Percentiles rank a stretch among this genome's conserved stretches.
Conservation (phyloP, 1,140 invertebrate genomes). For the Tetragnatha versicolor region DNA sequence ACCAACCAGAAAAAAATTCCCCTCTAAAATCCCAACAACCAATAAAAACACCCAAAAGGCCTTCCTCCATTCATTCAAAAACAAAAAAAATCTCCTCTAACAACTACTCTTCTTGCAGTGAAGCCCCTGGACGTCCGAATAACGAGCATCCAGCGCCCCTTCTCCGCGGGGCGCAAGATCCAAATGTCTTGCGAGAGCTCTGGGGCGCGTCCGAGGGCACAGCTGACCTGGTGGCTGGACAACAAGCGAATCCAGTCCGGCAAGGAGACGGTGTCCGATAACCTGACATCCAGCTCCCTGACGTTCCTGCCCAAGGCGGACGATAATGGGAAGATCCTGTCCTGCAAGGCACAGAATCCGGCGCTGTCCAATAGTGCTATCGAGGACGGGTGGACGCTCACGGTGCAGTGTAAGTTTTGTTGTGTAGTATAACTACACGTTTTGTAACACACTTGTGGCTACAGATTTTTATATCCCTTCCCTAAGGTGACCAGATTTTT, state of each 20-base stretch:
- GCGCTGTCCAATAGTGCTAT: constrained; percentile 68
- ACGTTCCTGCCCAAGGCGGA: constrained; percentile 71
- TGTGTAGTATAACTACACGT: no score
- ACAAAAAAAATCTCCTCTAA: neutral
- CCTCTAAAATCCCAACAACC: neutral
- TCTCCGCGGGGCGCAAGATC: constrained; percentile 58
- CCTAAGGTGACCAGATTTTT: no score
- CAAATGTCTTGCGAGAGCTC: constrained; percentile 57
- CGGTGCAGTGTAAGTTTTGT: constrained; percentile 81
- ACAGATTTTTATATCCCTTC: no score
- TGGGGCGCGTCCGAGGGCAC: constrained; percentile 59
- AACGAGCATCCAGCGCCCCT: constrained; percentile 47
- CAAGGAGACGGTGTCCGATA: constrained; percentile 56
- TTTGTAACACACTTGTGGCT: no score
- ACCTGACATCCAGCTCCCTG: constrained; percentile 52
- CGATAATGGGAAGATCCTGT: constrained; percentile 81
- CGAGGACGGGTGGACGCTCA: constrained; percentile 82
- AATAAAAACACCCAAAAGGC: neutral
- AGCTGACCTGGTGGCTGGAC: constrained; percentile 60
- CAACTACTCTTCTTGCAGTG: neutral
- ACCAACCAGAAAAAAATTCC: no score
- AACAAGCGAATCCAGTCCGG: constrained; percentile 51
- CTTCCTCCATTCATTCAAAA: neutral
- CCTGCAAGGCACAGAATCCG: constrained; percentile 83
- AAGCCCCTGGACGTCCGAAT: constrained; percentile 82